phyloP scores from a whole-genome alignment of 2,888 invertebrate species.

The Tetragonula carbonaria region DNA sequence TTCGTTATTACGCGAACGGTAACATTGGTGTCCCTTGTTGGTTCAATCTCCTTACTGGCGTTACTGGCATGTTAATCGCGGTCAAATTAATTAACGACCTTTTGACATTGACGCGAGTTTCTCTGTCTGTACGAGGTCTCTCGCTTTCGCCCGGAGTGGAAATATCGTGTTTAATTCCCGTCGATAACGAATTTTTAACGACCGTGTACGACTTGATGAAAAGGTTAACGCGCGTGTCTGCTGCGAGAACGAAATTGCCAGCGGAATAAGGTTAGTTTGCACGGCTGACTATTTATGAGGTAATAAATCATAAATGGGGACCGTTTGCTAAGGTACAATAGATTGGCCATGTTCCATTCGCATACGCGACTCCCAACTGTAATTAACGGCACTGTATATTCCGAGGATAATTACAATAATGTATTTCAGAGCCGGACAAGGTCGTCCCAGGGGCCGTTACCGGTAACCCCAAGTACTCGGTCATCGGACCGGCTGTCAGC shows the following conservation, averaged over 20 bases:
- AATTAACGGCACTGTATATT: conserved; percentile 82
- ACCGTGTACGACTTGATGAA: not conserved
- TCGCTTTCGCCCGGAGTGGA: not conserved
- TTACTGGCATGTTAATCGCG: conserved; percentile 17
- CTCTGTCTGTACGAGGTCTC: not conserved
- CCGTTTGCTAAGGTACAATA: conserved; percentile 78
- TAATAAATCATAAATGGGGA: conserved; percentile 78
- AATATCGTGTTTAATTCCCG: not conserved
- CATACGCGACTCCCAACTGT: conserved; percentile 69
- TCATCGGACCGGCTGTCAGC: conserved; percentile 90
- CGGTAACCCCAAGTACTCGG: conserved; percentile 84
- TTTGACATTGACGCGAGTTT: not conserved
- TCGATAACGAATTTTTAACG: not conserved
- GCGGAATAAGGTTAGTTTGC: conserved; percentile 36
- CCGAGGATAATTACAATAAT: conserved; percentile 83
- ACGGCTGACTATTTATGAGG: conserved; percentile 76
- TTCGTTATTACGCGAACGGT: conserved; percentile 35
- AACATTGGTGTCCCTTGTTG: conserved; percentile 22
- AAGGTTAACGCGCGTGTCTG: not conserved
- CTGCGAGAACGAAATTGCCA: not conserved
- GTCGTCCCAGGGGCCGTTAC: conserved; percentile 82
- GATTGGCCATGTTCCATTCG: conserved; percentile 80
- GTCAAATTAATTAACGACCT: conserved; percentile 24
- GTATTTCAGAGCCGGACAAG: conserved; percentile 83
- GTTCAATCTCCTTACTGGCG: conserved; percentile 13